Evolutionary conservation across 2,113 vertebrate species (phyloP), one percentile per base, ranked within the genome.

Genomic region (Erythrocercus mccallii): DNA sequence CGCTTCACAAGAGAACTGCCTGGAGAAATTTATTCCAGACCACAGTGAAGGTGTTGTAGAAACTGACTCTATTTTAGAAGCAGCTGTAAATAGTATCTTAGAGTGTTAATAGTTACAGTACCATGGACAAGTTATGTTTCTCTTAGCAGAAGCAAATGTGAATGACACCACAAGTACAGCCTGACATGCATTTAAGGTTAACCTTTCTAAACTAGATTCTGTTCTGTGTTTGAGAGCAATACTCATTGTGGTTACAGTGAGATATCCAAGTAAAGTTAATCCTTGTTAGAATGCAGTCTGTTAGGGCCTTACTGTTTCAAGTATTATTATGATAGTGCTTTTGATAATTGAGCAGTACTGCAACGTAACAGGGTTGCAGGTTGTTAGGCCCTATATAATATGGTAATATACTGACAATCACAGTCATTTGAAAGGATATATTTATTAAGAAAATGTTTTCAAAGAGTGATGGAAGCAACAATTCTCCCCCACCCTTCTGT

Each of bases 41-140:
- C 98, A 98, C 97, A 96, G 97, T 85, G 98, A 99, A 86, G 97
- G 98, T 73, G 96, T 98, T 58, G 97, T 98, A 57, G 99, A 99
- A 97, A 99, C 99, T 25, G 99, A 99, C 98, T 99, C 99, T 80
- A 98, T 99, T 98, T 98, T 99, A 90, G 99, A 99, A 98, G 99
- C 99, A 65, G 99, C 99, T 95, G 99, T 99, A 98, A 99, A 99
- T 98, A 99, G 99, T 98, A 99, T 99, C 97, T 97, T 99, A 97
- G 99, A 99, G 98, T 99, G 99, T 99, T 99, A 98, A 97, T 98
- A 97, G 96, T 97, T 95, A 84, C 96, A 97, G 96, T 96, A 94
- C 89, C 89, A 94, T 97, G 93, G 97, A 98, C 96, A 96, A 94
- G 84, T 92, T 88, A 79, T 82, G 95, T 96, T 96, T 98, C 96